Evolutionary conservation across 2,113 vertebrate genomes (phyloP).

Genomic region (Campylorhamphus procurvoides): DNA sequence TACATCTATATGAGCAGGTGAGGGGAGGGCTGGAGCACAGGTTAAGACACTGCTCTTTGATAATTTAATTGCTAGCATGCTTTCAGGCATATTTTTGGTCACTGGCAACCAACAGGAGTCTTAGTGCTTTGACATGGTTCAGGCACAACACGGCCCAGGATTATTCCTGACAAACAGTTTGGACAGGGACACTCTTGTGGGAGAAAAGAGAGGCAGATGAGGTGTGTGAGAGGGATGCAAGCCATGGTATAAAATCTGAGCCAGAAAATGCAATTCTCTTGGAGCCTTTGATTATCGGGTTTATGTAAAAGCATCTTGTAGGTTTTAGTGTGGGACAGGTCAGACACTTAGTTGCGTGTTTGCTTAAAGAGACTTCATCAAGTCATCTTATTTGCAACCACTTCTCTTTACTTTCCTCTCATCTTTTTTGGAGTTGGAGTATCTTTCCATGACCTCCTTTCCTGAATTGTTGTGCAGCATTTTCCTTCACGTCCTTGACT

Average conservation of each 20-base stretch:
- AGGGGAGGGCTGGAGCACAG: neutral
- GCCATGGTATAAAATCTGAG: neutral
- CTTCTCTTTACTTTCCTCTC: neutral
- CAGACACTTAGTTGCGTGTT: neutral
- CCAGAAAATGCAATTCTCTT: neutral
- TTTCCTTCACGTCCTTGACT: neutral
- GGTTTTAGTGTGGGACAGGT: neutral
- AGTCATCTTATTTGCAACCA: neutral
- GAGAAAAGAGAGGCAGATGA: neutral
- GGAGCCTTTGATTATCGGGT: neutral
- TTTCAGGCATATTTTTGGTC: neutral
- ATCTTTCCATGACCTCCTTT: neutral
- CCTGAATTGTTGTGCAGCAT: neutral
- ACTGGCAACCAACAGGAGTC: accelerated
- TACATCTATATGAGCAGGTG: neutral
- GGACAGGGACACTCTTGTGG: neutral
- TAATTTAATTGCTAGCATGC: neutral
- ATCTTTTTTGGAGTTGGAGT: neutral
- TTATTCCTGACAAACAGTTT: neutral
- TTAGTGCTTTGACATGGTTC: neutral
- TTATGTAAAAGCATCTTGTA: neutral
- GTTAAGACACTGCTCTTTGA: neutral
- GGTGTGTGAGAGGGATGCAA: neutral
- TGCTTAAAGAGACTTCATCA: neutral
- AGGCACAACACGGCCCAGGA: neutral